Evolutionary conservation across 2,797 vertebrate genomes (phyloP), one percentile per base, ranked within the genome.

Genomic region (Harpagifer antarcticus): DNA sequence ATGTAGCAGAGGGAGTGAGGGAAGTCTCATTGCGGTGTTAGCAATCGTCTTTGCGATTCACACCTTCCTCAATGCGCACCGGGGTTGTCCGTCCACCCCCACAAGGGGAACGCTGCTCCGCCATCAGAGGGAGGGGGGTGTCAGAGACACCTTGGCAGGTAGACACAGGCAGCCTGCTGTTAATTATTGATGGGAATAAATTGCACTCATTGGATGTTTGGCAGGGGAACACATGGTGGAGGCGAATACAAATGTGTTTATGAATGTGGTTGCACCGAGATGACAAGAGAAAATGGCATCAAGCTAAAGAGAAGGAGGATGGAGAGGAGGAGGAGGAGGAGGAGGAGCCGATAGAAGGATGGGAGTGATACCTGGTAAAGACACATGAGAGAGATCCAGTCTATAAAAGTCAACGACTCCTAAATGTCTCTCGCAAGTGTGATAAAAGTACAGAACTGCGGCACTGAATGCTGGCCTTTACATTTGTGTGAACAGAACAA

Each of bases 321-420:
- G 8, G 52, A 31, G 42, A 42, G 42, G 61, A 66, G 13, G 62
- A 75, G 62, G 61, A 66, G 13, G 62, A 75, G 62, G 23, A 74
- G 55, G 82, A 73, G 78, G 85, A 87, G 78, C 56, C 6, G 33
- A 54, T 23, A 54, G 84, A 89, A 77, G 66, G 87, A 90, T 84
- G 75, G 69, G 63, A 31, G 68, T 78, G 81, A 82, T 88, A 89
- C 80, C 80, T 85, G 86, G 82, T 88, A 82, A 91, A 82, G 85
- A 88, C 88, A 83, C 83, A 84, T 86, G 74, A 84, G 84, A 86
- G 90, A 86, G 88, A 92, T 78, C 81, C 74, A 78, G 92, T 93
- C 91, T 81, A 90, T 93, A 92, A 94, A 92, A 85, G 76, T 74
- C 86, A 93, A 93, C 88, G 76, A 83, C 88, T 82, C 70, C 76